A percentile compares a stretch with the other conserved stretches of the same genome.
Evolutionary conservation across 2,797 vertebrate genomes (phyloP).

Genomic region (Toxotes lorentzi): DNA sequence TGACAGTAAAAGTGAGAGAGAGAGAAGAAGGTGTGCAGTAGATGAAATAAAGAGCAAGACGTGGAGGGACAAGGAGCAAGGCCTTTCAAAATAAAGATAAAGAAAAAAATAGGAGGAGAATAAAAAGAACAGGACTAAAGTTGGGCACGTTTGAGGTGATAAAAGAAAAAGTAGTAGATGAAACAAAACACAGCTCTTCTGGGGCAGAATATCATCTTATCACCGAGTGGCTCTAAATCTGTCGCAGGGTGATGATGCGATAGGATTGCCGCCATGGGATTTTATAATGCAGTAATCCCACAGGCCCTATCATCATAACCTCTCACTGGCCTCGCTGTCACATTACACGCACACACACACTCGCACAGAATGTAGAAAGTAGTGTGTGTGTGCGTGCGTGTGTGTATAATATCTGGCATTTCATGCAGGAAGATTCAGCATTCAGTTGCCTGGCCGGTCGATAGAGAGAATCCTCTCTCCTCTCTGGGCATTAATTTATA

Average conservation of each 20-base stretch:
- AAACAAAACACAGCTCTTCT: constrained; percentile 27
- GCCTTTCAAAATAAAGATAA: constrained; percentile 33
- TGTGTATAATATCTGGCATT: constrained; percentile 48
- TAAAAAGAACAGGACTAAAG: background rate
- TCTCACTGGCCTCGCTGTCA: constrained; percentile 59
- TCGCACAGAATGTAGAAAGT: background rate
- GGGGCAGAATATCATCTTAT: constrained; percentile 41
- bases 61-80: constrained; percentile 20
- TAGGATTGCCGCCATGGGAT: constrained; percentile 50
- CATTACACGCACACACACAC: constrained; percentile 32
- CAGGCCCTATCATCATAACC: constrained; percentile 51
- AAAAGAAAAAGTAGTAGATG: constrained; percentile 2
- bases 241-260: constrained; percentile 51
- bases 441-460: constrained; percentile 45
- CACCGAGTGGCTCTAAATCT: constrained; percentile 52
- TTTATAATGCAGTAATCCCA: constrained; percentile 60
- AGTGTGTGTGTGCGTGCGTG: background rate
- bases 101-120: background rate
- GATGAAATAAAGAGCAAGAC: constrained; percentile 20
- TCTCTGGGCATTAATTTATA: constrained; percentile 71
- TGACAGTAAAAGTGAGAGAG: background rate
- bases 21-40: background rate
- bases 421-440: constrained; percentile 51
- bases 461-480: constrained; percentile 56
- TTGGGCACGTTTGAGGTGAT: constrained; percentile 7